Base-by-base conservation (phyloP, 2,797 vertebrate species). In the Apodemus agrarius region DNA sequence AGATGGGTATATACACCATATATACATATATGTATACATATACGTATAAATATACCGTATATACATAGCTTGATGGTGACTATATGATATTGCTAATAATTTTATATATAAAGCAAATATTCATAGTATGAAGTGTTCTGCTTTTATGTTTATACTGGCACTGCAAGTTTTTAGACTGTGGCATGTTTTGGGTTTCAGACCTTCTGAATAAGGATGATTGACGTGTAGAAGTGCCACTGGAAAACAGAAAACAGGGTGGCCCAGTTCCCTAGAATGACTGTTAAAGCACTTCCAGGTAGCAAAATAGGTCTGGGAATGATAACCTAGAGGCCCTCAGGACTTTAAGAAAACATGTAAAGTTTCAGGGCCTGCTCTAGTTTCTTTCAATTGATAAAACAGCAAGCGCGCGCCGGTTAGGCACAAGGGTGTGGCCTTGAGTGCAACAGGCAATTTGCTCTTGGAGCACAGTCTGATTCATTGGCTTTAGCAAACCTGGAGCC, bases 331-430 rank as follows among this genome's bases (percentile, higher is more conserved):
- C 24, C 52, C 61, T 91, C 6, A 1, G 59, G 31, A 69, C 76
- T 81, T 94, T 3, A 37, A 90, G 86, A 82, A 93, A 95, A 96
- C 21, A 74, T 46, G 31, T 40, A 40, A 81, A 89, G 24, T 74
- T 63, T 93, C 34, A 29, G 6, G 59, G 24, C 14, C 43, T 8
- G 81, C 52, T 89, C 61, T 95, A 52, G 49, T 92, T 93, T 96
- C 89, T 95, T 19, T 31, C 37, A 79, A 34, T 67, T 89, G 31
- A 90, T 88, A 95, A 82, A 95, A 57, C 54, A 88, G 72, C 61
- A 78, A 82, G 10, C n/a, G n/a, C n/a, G n/a, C 49, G 46, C 34
- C 69, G 49, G 13, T 34, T 91, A 69, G 59, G 14, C 46, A 43
- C 83, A 72, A 76, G 3, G 82, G 34, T 2, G 17, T 19, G 21